These are phyloP conservation scores for Lasioglossum leucozonium DNA, from an alignment of 2,888 invertebrate genomes.

Conservation along the genomic window DNA sequence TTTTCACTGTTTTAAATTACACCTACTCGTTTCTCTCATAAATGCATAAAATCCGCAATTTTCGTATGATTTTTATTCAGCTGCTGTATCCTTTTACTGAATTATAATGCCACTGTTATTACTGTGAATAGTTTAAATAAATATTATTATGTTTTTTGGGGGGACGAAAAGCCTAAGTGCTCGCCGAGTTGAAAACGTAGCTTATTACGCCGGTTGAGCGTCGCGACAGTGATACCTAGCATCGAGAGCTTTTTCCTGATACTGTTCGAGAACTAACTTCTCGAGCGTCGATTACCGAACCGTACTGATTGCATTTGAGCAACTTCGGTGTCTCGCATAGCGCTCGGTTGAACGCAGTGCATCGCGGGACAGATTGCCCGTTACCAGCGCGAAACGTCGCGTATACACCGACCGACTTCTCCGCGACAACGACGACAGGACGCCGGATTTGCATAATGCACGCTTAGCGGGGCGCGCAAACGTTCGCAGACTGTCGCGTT, in stretches of 20 bases:
- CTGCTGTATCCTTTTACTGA: too few relatives aligned
- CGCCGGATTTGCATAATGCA: slow-evolving; percentile 39
- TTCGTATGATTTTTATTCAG: too few relatives aligned
- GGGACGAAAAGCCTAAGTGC: neutral
- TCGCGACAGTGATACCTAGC: neutral
- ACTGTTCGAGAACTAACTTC: neutral
- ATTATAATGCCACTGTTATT: too few relatives aligned
- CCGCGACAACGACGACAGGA: neutral
- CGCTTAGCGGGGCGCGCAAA: neutral
- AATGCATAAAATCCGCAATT: too few relatives aligned
- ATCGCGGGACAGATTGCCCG: slow-evolving; percentile 22
- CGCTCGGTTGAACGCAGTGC: neutral
- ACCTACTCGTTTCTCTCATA: too few relatives aligned
- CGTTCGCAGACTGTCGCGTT: neutral
- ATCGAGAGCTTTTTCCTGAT: neutral
- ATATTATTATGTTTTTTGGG: too few relatives aligned
- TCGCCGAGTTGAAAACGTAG: neutral
- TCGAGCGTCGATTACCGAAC: slow-evolving; percentile 34
- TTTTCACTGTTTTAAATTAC: too few relatives aligned
- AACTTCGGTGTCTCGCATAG: slow-evolving; percentile 22
- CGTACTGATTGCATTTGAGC: slow-evolving; percentile 26
- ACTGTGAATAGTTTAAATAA: too few relatives aligned
- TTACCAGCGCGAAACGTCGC: slow-evolving; percentile 9
- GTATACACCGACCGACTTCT: slow-evolving; percentile 15
- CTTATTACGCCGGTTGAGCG: neutral